Base-by-base conservation (phyloP, 2,797 vertebrate species). In the Sebastes cheni region DNA sequence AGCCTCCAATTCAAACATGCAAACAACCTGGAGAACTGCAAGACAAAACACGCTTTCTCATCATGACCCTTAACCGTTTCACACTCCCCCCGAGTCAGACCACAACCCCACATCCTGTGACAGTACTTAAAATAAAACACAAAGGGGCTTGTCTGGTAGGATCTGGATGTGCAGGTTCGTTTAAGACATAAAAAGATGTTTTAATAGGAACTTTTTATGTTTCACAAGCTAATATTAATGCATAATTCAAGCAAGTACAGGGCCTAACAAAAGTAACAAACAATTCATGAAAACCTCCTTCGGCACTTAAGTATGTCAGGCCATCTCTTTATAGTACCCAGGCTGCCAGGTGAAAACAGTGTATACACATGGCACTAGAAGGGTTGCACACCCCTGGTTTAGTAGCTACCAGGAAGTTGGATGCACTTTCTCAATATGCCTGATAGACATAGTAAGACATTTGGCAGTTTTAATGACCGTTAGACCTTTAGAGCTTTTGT, bases 81-180 rank as follows among this genome's bases (percentile, higher is more conserved):
- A 55, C 56, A 61, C 72, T 75, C 36, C 32, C 23, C 39, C 39
- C 7, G 1, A 67, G 66, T 77, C 71, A 77, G 36, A 80, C 81
- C 86, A 39, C 87, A 70, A 76, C 7, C 66, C 88, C 87, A 92
- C 90, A 81, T 90, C 88, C 89, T 89, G 89, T 75, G 25, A 67
- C 79, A 60, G 67, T 2, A 4, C 79, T 84, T 77, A 82, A 85
- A 88, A 86, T 89, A 90, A 83, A 86, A 87, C 86, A 90, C 80
- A 83, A 73, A 10, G 29, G 10, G 22, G 54, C 23, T 79, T 5
- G 30, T 66, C 60, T 78, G 68, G 9, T 6, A 27, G 64, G 77
- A 83, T 80, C 23, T 61, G 7, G 6, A 61, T n/a, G 60, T 65
- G 77, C 61, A 67, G 30, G 36, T 72, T 50, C 20, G 36, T 72